Evolutionary conservation across 1,140 invertebrate species (phyloP), one percentile per base, ranked within the genome.

Genomic region (Zaprionus vittiger): DNA sequence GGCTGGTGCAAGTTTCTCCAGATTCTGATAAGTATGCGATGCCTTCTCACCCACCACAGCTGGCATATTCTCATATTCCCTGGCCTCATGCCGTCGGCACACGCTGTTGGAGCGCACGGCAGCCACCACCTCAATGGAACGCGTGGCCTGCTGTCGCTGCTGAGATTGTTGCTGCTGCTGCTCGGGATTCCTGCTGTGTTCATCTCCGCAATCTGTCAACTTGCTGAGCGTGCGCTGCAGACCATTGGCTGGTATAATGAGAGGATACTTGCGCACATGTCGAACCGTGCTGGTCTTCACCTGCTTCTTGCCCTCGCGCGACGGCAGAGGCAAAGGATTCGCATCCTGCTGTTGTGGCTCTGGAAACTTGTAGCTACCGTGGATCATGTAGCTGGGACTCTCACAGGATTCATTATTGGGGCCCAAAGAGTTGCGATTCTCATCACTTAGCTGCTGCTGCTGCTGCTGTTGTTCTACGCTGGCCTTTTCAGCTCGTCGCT

Each of bases 251-350:
- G 97, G 96, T 77, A 97, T 96, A 44, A 98, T 95, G n/a, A 98
- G 92, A 0, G 97, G 97, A 94, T 98, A 96, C 92, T 97, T 98
- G 52, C 97, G 93, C 63, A 97, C 96, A 92, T 97, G 97, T 34
- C 97, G 93, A 2, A 97, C 96, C 6, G 94, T 94, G 70, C 94
- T 95, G 2, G 94, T 94, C 65, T 95, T 94, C 14, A 95, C 91
- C 7, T 95, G 94, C 82, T 96, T 96, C 28, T 95, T 95, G 56
- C 96, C 94, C 84, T 98, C 97, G 77, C 97, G 94, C 0, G 97
- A 97, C 1, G 97, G 97, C 72, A 98, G 91, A 1, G 97, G 97
- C 73, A 97, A 95, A 2, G 96, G 95, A 93, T 97, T 97, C 22
- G 94, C 93, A 20, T 95, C 94, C 94, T 62, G 31, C 31, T 34